Evolutionary conservation across 2,797 vertebrate species (phyloP), one percentile per base, ranked within the genome.

Genomic region (Vespertilio murinus): DNA sequence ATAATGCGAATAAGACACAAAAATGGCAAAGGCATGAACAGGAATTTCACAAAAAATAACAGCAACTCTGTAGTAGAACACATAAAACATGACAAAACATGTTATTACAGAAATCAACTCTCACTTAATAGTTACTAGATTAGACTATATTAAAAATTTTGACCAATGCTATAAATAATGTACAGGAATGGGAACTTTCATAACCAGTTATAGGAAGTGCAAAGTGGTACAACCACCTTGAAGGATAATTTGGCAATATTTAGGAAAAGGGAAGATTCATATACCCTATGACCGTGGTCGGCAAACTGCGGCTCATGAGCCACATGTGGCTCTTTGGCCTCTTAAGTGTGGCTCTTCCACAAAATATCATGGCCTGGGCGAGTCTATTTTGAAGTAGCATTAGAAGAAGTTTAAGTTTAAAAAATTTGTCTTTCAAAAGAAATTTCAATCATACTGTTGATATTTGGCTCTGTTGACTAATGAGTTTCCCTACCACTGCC

Each of bases 71-170:
- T 35, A 40, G 84, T 86, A 74, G 18, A 70, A 40, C 13, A 93
- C 10, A 78, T 35, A 45, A 79, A 88, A 40, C 14, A 90, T 35
- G n/a, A 18, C 64, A 90, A 83, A 13, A n/a, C 28, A 70, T 69
- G 18, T 90, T 86, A 79, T 79, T 49, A 90, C 14, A 13, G 1
- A 30, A 88, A 73, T 89, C n/a, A 77, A 67, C 22, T 69, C 40
- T 87, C 64, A 81, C 71, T 80, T 81, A 45, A 81, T 47, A 81
- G 33, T 23, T 8, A 69, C 25, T 79, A 83, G 61, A 73, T 54
- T 86, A 49, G n/a, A 69, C 30, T 42, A 64, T 65, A 88, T 77
- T 71, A 84, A 88, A 79, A 87, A 67, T 83, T 71, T 20, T 92
- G 52, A 91, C 20, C 8, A 89, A 49, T 89, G 17, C 42, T 78